These are phyloP conservation scores for Agonopterix subpropinquella DNA, from an alignment of 2,888 invertebrate species.

Conservation along the genomic window DNA sequence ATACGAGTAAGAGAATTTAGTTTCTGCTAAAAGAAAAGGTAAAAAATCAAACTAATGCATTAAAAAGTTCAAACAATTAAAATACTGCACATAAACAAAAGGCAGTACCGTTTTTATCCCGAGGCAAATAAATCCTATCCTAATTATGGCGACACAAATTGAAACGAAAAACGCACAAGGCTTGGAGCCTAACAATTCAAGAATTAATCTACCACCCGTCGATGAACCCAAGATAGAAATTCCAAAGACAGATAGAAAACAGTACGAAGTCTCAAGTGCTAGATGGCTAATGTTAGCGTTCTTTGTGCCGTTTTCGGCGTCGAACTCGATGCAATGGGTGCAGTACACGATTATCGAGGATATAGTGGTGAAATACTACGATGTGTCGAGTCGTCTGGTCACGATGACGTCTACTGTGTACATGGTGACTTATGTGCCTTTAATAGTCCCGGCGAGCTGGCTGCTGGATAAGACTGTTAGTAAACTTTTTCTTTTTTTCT, in stretches of 20 bases:
- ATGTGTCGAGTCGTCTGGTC: constrained; percentile 85
- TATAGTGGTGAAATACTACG: constrained; percentile 84
- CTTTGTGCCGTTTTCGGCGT: constrained; percentile 91
- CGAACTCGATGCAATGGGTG: constrained; percentile 97
- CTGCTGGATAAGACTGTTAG: constrained; percentile 93
- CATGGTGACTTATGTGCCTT: constrained; percentile 97
- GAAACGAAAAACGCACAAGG: not conserved
- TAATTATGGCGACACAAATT: not conserved
- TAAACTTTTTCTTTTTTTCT: constrained; percentile 19
- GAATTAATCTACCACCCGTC: not conserved
- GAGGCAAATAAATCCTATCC: no score
- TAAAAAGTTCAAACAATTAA: no score
- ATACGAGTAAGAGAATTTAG: no score
- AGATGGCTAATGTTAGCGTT: constrained; percentile 89
- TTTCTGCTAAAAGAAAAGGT: no score
- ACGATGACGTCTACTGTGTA: constrained; percentile 99
- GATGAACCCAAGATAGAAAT: not conserved
- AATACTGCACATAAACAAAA: no score
- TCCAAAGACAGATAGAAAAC: not conserved
- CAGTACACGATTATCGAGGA: constrained; percentile 95
- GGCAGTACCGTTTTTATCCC: no score
- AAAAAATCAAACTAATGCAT: no score
- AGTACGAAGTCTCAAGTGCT: constrained; percentile 77
- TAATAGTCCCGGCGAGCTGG: constrained; percentile 98
- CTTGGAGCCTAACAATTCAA: not conserved